Evolutionary conservation across 2,797 vertebrate species (phyloP).

Genomic region (Rousettus madagascariensis): DNA sequence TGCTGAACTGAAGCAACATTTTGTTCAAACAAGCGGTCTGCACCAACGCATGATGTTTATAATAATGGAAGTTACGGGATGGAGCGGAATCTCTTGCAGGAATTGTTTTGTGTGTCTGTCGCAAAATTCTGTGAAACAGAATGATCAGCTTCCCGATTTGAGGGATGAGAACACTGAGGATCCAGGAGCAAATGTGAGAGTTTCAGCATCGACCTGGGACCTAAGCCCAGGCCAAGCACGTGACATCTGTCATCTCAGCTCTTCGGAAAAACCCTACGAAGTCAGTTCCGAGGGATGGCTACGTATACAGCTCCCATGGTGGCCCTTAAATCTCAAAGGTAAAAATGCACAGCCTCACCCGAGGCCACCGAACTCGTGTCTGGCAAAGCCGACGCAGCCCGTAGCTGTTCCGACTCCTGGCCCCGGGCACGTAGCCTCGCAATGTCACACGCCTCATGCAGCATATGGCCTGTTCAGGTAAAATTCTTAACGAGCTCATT

Average conservation of each 20-base stretch:
- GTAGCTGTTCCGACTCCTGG: accelerated
- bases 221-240: neutral
- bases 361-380: accelerated
- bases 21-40: accelerated
- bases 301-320: no score
- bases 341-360: neutral
- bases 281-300: neutral
- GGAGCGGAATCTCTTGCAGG: neutral
- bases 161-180: neutral
- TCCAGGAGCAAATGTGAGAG: neutral
- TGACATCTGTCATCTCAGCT: neutral
- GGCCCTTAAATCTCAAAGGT: no score
- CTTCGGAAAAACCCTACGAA: no score
- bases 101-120: neutral
- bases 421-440: accelerated
- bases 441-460: accelerated
- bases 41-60: neutral
- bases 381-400: accelerated
- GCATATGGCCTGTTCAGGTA: accelerated
- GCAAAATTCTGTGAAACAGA: neutral
- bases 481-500: neutral
- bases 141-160: neutral
- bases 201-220: neutral
- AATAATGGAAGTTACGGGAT: no score
- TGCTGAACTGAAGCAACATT: neutral